Base-by-base conservation (phyloP, 2,888 invertebrate genomes). In the Zygaena filipendulae region DNA sequence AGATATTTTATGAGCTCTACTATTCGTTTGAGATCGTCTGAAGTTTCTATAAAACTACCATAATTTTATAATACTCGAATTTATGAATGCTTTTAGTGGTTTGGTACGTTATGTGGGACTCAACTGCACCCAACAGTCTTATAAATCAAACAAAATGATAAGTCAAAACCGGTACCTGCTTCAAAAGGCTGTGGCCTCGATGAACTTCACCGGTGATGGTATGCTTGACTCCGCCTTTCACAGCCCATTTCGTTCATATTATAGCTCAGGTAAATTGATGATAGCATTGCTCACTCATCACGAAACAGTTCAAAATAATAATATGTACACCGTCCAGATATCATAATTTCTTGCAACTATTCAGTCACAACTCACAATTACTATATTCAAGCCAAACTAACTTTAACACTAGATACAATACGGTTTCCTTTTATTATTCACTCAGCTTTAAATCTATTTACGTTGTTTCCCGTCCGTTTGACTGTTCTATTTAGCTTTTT, bases 101-200 rank as follows among this genome's bases (percentile, higher is more conserved):
- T n/a, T n/a, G n/a, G n/a, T n/a, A n/a, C n/a, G n/a, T n/a, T n/a
- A n/a, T n/a, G n/a, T n/a, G 27, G 38, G 36, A 20, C 47, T 43
- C 47, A 48, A 32, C 47, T 45, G 50, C 51, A 49, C 56, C 44
- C 42, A 47, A 50, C 49, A 54, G 43, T 54, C 59, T 54, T 59
- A 68, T 68, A 74, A 75, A 72, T 74, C 70, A 71, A 74, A 74
- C 64, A 70, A 72, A 72, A 75, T 70, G 63, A 75, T 71, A 71
- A 71, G 61, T 59, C 59, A 71, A 75, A 79, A 79, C 77, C 74
- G 74, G 77, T 79, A 77, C 77, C 72, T 75, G 63, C 66, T 71
- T 70, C 50, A 72, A 74, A 75, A 70, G 64, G 49, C 59, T 61
- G 55, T 59, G 66, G 62, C 68, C 68, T 71, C 67, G 67, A 58